Percentiles rank a stretch among this genome's conserved stretches.
Evolutionary conservation across 2,113 vertebrate genomes (phyloP).

Genomic region (Elephas maximus): DNA sequence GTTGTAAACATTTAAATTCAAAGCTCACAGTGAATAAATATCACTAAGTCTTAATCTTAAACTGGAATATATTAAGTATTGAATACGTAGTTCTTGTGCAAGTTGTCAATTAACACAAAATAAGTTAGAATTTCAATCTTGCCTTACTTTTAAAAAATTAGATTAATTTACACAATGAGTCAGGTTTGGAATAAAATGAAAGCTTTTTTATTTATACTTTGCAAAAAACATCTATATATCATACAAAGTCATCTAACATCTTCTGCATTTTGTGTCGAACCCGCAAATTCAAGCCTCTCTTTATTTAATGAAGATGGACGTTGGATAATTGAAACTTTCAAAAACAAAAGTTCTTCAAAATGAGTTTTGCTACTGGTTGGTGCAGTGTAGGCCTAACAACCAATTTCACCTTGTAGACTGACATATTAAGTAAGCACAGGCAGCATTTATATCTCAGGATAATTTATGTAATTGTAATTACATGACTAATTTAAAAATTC

Average conservation of each 20-base stretch:
- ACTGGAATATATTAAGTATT: constrained; percentile 23
- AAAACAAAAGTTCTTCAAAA: constrained; percentile 58
- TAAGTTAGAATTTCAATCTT: constrained; percentile 31
- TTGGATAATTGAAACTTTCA: constrained; percentile 35
- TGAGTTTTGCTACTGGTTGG: constrained; percentile 37
- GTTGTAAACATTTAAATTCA: constrained; percentile 17
- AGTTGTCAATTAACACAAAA: constrained; percentile 46
- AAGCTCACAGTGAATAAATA: neutral
- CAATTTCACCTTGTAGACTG: constrained; percentile 50
- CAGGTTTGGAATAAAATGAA: constrained; percentile 53
- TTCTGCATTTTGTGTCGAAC: neutral
- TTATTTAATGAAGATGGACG: constrained; percentile 39
- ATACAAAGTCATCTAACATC: neutral
- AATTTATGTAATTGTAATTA: neutral
- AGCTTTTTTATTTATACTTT: constrained; percentile 50
- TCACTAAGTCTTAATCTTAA: neutral
- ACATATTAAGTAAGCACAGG: constrained; percentile 64
- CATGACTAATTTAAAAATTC: constrained; percentile 16
- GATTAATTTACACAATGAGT: constrained; percentile 9
- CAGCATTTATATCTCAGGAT: constrained; percentile 48
- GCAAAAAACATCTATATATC: neutral
- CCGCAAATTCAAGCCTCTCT: constrained; percentile 14
- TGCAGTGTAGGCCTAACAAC: neutral
- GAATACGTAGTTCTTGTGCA: neutral
- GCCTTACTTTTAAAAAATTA: neutral